A percentile compares a stretch with the other conserved stretches of the same genome.
These are phyloP conservation scores for Larimichthys crocea DNA, from an alignment of 2,113 vertebrate genomes.

Conservation along the genomic window DNA sequence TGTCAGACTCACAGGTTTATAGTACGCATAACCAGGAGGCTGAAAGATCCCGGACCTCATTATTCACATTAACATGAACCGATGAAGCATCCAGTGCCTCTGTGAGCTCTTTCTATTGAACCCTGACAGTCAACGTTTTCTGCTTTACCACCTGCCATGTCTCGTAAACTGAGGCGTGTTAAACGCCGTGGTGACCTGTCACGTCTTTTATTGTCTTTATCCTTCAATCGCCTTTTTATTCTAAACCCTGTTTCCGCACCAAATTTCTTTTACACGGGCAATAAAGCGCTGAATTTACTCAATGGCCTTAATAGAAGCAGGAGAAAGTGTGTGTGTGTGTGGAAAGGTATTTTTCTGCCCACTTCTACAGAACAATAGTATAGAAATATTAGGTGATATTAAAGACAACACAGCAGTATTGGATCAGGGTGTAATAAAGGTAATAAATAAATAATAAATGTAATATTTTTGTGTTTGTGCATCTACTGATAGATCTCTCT, in stretches of 20 bases:
- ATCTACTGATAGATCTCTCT: not conserved
- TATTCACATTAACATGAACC: not conserved
- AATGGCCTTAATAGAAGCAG: not conserved
- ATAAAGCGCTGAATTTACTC: not conserved
- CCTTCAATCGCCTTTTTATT: not conserved
- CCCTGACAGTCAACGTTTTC: slow-evolving; percentile 25
- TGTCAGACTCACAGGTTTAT: not conserved
- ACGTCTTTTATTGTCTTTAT: slow-evolving; percentile 13
- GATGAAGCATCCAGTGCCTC: not conserved
- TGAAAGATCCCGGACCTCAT: not conserved
- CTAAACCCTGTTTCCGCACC: not conserved
- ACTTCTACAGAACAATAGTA: not conserved
- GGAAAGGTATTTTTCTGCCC: not conserved
- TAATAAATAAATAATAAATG: not conserved
- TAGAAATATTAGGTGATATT: not conserved
- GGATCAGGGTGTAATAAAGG: not conserved
- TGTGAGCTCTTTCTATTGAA: slow-evolving; percentile 22
- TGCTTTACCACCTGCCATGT: slow-evolving; percentile 5
- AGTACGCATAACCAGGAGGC: not conserved
- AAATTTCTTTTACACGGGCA: not conserved
- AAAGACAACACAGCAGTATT: not conserved
- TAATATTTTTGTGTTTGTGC: slow-evolving; percentile 7
- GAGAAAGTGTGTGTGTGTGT: not conserved
- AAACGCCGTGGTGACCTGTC: not conserved
- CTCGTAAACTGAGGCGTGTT: not conserved